Percentiles rank a stretch among this genome's conserved stretches.
phyloP scores from a whole-genome alignment of 2,113 vertebrate genomes.

The Carlito syrichta region DNA sequence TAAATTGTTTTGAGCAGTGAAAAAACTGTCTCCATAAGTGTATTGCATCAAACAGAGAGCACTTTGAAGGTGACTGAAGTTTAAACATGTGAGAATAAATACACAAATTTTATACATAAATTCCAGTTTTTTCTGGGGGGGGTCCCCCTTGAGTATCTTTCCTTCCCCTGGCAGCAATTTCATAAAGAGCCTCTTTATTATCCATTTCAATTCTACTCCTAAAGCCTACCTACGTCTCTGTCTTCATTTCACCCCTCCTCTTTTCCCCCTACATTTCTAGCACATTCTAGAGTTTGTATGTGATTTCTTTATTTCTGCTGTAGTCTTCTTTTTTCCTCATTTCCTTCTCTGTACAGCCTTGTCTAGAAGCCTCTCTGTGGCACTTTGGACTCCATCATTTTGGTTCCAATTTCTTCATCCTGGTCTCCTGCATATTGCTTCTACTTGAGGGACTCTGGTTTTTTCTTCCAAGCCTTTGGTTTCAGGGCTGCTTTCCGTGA shows the following conservation, averaged over 20 bases:
- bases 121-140: no score
- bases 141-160: no score
- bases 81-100: no score
- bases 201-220: not conserved
- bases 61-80: no score
- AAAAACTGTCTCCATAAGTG: no score
- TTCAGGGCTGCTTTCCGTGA: not conserved
- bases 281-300: not conserved
- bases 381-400: not conserved
- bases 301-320: not conserved
- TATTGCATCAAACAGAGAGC: no score
- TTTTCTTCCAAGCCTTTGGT: not conserved
- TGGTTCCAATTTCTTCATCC: not conserved
- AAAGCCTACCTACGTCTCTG: not conserved
- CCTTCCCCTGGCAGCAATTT: conserved; percentile 21
- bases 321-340: not conserved
- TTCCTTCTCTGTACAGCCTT: not conserved
- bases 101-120: no score
- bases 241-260: not conserved
- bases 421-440: not conserved
- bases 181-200: not conserved
- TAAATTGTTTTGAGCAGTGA: no score
- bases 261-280: not conserved
- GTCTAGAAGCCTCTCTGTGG: not conserved
- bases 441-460: not conserved